Percentiles rank a stretch among this genome's conserved stretches.
Evolutionary conservation across 2,888 invertebrate genomes (phyloP).

Genomic region (Zaprionus lineosus): DNA sequence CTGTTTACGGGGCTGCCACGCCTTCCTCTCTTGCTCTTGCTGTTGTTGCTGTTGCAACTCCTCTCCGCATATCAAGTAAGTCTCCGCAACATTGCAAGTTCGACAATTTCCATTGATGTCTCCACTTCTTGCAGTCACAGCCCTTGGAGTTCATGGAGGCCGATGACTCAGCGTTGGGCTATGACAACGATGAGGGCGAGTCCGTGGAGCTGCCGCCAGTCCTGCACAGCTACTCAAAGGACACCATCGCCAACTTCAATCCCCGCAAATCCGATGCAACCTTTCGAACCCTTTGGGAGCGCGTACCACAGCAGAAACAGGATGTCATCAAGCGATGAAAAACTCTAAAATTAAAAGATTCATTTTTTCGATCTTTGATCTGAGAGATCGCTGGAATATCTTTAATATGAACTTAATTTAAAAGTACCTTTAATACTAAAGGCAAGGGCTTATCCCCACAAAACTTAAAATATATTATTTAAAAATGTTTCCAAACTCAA

Average conservation of each 20-base stretch:
- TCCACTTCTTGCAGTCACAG: conserved; percentile 14
- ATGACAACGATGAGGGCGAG: conserved; percentile 39
- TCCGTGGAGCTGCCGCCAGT: conserved; percentile 45
- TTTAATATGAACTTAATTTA: no score
- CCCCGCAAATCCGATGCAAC: conserved; percentile 52
- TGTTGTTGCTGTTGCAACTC: conserved; percentile 8
- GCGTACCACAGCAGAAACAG: conserved; percentile 51
- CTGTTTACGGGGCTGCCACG: conserved; percentile 10
- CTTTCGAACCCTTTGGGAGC: conserved; percentile 60
- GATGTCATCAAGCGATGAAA: conserved; percentile 59
- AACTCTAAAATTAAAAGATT: not conserved
- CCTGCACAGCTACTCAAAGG: conserved; percentile 48
- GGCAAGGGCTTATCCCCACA: no score
- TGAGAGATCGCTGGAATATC: no score
- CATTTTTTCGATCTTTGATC: no score
- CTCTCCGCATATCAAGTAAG: conserved; percentile 35
- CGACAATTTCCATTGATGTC: not conserved
- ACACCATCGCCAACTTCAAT: conserved; percentile 62
- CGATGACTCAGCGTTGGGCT: conserved; percentile 42
- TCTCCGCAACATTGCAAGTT: not conserved
- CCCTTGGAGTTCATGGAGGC: conserved; percentile 58
- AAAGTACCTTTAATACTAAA: no score
- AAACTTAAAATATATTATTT: no score
- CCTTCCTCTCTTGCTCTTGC: conserved; percentile 11
- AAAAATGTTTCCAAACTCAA: no score